Evolutionary conservation across 2,888 invertebrate genomes (phyloP), one percentile per base, ranked within the genome.

Genomic region (Rhorus exstirpatorius): DNA sequence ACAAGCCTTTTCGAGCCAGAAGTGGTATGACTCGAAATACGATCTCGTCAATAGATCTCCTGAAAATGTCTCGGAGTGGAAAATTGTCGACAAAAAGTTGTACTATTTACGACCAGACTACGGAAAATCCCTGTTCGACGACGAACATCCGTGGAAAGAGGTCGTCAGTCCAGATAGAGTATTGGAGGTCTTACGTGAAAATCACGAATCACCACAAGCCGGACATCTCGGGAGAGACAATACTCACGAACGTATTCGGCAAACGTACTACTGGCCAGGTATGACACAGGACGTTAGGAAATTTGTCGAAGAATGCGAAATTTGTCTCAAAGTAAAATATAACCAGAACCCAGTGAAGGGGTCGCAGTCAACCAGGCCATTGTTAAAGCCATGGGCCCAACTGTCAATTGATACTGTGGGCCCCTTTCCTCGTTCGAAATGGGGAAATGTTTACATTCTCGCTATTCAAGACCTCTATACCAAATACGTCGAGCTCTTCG

Each of bases 211-310:
- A 0, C 77, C 83, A 1, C 71, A 79, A 17, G 58, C 58, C 2
- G 58, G 58, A 61, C 61, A 61, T n/a, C 61, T 61, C 1, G 41
- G 41, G 21, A 68, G 70, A n/a, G 79, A 82, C 19, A 84, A 84
- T 0, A 84, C 80, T 0, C 26, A 74, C 8, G 80, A 80, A 7
- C 49, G 78, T n/a, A 78, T 82, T 6, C 46, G 82, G 8, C 81
- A 83, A 58, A 76, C 63, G 2, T 68, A 63, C 63, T 79, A 74
- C 21, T 79, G 74, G 72, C 84, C 79, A 1, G 77, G 79, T 10
- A 82, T 61, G 61, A 41, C 61, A 0, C 61, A 61, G 12, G 61
- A 61, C 1, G 12, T 60, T 1, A 38, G 19, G 17, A 60, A 60
- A 19, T 38, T 19, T 19, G 60, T 60, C 60, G 60, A 35, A 35